Conservation (phyloP, 2,888 invertebrate genomes). For the Parnassius smintheus region DNA sequence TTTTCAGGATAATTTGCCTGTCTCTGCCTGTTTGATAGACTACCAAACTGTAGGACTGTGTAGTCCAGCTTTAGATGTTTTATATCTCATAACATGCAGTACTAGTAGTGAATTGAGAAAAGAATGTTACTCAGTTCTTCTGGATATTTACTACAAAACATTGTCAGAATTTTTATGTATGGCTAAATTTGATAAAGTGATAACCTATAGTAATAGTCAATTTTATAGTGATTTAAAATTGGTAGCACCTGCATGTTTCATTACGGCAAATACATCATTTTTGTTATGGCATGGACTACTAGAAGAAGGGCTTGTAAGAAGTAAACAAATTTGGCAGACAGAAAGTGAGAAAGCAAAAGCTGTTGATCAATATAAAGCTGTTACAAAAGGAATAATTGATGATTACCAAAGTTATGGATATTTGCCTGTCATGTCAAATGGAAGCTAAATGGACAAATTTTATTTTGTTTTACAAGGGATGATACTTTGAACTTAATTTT, state of each 20-base stretch:
- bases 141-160: slow-evolving; percentile 55
- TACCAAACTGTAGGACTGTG: slow-evolving; percentile 62
- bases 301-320: slow-evolving; percentile 66
- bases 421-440: slow-evolving; percentile 1
- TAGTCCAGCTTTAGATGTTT: slow-evolving; percentile 61
- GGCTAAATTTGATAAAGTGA: slow-evolving; percentile 38
- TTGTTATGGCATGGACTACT: slow-evolving; percentile 67
- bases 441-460: neutral
- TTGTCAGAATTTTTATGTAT: slow-evolving; percentile 42
- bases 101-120: slow-evolving; percentile 48
- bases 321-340: slow-evolving; percentile 50
- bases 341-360: slow-evolving; percentile 50
- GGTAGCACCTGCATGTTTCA: slow-evolving; percentile 61
- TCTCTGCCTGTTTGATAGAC: slow-evolving; percentile 64
- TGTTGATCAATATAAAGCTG: slow-evolving; percentile 46
- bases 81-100: slow-evolving; percentile 63
- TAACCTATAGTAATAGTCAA: slow-evolving; percentile 48
- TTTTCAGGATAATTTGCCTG: slow-evolving; percentile 53
- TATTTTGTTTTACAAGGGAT: neutral
- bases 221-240: slow-evolving; percentile 56
- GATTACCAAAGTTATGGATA: slow-evolving; percentile 57
- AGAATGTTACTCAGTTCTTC: slow-evolving; percentile 43
- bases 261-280: slow-evolving; percentile 65
- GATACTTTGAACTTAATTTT: too few relatives aligned
- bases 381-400: slow-evolving; percentile 55